These are phyloP conservation scores for Calidris pygmaea DNA, from an alignment of 2,113 vertebrate genomes.

Conservation along the genomic window DNA sequence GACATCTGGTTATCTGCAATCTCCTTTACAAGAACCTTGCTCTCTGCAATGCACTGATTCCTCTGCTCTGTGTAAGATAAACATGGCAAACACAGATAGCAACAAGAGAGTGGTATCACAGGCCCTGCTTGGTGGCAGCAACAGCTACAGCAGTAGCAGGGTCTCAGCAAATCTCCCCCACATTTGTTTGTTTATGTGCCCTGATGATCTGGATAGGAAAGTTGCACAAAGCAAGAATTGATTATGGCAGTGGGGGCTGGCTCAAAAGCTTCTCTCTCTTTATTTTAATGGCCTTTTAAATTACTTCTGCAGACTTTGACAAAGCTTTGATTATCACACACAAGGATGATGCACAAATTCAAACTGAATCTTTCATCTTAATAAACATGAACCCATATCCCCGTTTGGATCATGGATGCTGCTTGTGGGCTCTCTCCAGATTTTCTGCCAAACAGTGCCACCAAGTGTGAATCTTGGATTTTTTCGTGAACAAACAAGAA, in stretches of 20 bases:
- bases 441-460: conserved; percentile 76
- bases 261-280: conserved; percentile 10
- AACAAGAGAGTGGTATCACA: not conserved
- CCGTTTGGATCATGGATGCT: not conserved
- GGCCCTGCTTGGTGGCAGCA: not conserved
- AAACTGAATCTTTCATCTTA: conserved; percentile 29
- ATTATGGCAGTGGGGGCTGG: not conserved
- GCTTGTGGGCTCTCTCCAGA: not conserved
- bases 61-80: conserved; percentile 7
- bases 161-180: not conserved
- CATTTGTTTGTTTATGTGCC: not conserved
- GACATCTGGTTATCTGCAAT: conserved; percentile 33
- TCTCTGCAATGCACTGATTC: not conserved
- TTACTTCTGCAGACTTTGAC: conserved; percentile 57
- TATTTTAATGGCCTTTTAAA: conserved; percentile 54
- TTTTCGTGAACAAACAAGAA: not conserved
- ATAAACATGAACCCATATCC: conserved; percentile 7
- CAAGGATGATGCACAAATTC: conserved; percentile 39
- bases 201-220: not conserved
- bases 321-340: conserved; percentile 54
- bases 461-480: conserved; percentile 62
- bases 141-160: not conserved
- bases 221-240: not conserved
- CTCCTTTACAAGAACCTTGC: conserved; percentile 4
- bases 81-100: conserved; percentile 35